Evolutionary conservation across 2,888 invertebrate genomes (phyloP).

Genomic region (Harpagoxenus sublaevis): DNA sequence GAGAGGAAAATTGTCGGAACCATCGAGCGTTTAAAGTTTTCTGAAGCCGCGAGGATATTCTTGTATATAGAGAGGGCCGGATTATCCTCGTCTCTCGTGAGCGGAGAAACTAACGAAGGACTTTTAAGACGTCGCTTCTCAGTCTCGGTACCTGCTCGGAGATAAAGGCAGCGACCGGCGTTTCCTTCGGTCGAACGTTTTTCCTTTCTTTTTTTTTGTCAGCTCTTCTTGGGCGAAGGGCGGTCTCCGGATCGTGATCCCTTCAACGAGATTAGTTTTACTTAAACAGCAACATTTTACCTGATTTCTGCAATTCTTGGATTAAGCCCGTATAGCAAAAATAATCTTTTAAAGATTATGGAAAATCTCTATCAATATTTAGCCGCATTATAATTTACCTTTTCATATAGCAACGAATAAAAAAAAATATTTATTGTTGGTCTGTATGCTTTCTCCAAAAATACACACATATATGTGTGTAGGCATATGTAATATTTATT

Average conservation of each 20-base stretch:
- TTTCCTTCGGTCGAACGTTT: constrained; percentile 68
- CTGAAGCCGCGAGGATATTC: constrained; percentile 57
- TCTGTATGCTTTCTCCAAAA: neutral
- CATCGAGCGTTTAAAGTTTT: constrained; percentile 53
- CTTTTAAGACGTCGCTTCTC: constrained; percentile 76
- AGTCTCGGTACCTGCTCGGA: constrained; percentile 65
- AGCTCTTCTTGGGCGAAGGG: constrained; percentile 54
- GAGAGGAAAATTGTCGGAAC: constrained; percentile 48
- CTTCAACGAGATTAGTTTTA: constrained; percentile 71
- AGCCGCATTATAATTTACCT: neutral
- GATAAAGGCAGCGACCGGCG: constrained; percentile 59
- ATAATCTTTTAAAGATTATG: constrained; percentile 53
- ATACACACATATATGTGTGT: neutral
- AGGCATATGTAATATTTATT: neutral
- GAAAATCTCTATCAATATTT: constrained; percentile 10
- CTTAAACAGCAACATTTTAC: constrained; percentile 70
- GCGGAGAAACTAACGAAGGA: constrained; percentile 79
- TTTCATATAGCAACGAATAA: neutral
- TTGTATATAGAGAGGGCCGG: constrained; percentile 67
- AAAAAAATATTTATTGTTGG: neutral
- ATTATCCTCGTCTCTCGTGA: constrained; percentile 77
- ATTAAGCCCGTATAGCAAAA: constrained; percentile 60
- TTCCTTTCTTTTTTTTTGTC: constrained; percentile 54
- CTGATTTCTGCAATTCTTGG: constrained; percentile 50
- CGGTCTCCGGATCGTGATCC: constrained; percentile 64